A percentile compares a stretch with the other conserved stretches of the same genome.
Conservation (phyloP, 1,140 invertebrate genomes). For the Macrobrachium nipponense region DNA sequence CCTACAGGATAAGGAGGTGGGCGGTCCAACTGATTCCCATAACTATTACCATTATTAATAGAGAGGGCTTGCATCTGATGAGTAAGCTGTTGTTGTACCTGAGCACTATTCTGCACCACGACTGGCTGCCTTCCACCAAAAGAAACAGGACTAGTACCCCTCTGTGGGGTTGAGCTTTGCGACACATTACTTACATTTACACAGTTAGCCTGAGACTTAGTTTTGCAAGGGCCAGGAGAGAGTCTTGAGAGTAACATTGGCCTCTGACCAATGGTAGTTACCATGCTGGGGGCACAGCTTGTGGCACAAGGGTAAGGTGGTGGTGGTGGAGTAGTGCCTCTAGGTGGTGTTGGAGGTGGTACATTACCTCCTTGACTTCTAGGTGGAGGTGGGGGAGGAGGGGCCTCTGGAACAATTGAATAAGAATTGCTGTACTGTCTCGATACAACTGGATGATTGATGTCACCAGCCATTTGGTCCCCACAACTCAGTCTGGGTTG, state of each 20-base stretch:
- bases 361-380: conserved; percentile 62
- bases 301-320: conserved; percentile 66
- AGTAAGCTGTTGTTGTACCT: conserved; percentile 84
- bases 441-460: conserved; percentile 37
- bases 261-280: conserved; percentile 51
- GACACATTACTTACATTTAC: conserved; percentile 63
- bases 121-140: conserved; percentile 74
- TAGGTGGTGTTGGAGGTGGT: conserved; percentile 64
- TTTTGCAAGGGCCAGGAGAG: conserved; percentile 75
- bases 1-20: conserved; percentile 83
- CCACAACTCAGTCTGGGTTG: conserved; percentile 66
- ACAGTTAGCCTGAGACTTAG: conserved; percentile 62
- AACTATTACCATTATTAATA: conserved; percentile 76
- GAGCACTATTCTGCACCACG: conserved; percentile 84
- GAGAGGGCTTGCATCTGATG: conserved; percentile 89
- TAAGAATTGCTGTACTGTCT: conserved; percentile 42
- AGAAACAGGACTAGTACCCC: conserved; percentile 84
- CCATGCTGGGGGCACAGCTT: conserved; percentile 54
- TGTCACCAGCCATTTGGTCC: conserved; percentile 64
- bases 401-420: conserved; percentile 40
- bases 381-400: conserved; percentile 65
- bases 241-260: conserved; percentile 87
- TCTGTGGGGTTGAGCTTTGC: conserved; percentile 66
- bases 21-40: conserved; percentile 74
- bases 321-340: conserved; percentile 64